Evolutionary conservation across 37 sponge, comb jelly and placozoan species (phyloP).

Genomic region (Petrosia ficiformis): DNA sequence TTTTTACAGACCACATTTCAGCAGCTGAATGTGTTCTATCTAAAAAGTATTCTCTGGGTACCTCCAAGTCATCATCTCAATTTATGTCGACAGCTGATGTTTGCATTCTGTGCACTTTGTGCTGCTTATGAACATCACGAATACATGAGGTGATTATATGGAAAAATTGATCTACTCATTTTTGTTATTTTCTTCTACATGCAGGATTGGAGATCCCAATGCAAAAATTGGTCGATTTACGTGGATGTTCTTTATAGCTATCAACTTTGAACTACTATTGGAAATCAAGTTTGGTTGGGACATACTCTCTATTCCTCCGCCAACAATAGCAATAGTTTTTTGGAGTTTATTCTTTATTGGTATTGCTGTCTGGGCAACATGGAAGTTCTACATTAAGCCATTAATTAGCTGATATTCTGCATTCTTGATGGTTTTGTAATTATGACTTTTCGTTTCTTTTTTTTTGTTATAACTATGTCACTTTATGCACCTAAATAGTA

Average conservation of each 20-base stretch:
- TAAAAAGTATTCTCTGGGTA: conserved; percentile 86
- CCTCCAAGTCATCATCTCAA: conserved; percentile 82
- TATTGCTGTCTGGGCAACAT: conserved; percentile 55
- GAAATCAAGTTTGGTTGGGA: conserved; percentile 82
- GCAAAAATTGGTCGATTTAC: conserved; percentile 64
- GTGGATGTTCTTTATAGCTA: conserved; percentile 67
- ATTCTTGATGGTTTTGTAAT: too few species aligned
- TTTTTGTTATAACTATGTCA: too few species aligned
- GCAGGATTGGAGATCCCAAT: conserved; percentile 48
- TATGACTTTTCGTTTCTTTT: too few species aligned
- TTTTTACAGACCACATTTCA: conserved; percentile 63
- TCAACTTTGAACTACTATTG: conserved; percentile 70
- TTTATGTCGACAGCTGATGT: conserved; percentile 58
- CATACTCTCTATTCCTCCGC: conserved; percentile 71
- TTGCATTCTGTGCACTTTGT: conserved; percentile 63
- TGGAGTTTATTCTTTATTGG: conserved; percentile 34
- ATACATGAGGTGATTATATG: conserved; percentile 56
- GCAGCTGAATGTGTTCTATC: conserved; percentile 84
- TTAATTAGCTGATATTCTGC: too few species aligned
- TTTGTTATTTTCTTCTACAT: not conserved
- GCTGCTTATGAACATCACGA: conserved; percentile 75
- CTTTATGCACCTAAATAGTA: too few species aligned
- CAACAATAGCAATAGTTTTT: conserved; percentile 7
- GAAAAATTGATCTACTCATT: too few species aligned
- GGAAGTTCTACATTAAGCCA: too few species aligned